phyloP scores from a whole-genome alignment of 92 coral and sea anemone species.

The Porites cylindrica region DNA sequence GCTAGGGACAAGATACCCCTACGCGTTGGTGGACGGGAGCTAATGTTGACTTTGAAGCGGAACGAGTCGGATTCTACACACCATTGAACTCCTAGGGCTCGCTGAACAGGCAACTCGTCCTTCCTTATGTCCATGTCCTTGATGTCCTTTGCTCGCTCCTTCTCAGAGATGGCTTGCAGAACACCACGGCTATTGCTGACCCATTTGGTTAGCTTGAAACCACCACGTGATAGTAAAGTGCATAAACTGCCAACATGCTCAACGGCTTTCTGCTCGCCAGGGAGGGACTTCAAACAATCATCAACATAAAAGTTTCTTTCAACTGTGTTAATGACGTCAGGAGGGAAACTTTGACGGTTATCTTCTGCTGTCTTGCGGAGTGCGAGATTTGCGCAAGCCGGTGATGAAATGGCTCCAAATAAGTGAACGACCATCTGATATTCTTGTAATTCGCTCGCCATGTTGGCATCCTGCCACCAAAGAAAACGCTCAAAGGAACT shows the following conservation, averaged over 20 bases:
- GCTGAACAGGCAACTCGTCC: constrained; percentile 1
- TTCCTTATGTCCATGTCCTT: neutral
- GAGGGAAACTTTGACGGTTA: neutral
- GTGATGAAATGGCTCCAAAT: neutral
- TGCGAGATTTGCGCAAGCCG: neutral
- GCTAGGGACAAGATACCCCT: constrained; percentile 1
- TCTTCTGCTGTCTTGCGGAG: constrained; percentile 27
- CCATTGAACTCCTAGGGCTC: constrained; percentile 38
- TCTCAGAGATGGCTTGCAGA: constrained; percentile 1
- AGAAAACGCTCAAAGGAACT: neutral
- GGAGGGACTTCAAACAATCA: constrained; percentile 14
- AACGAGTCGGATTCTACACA: neutral
- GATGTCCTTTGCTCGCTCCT: neutral
- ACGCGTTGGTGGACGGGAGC: neutral
- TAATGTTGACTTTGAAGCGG: neutral
- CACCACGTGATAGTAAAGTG: constrained; percentile 12
- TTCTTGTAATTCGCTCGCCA: neutral
- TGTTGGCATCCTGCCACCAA: too few species aligned
- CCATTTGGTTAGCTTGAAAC: constrained; percentile 36
- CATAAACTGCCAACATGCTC: neutral
- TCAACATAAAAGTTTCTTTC: constrained; percentile 21
- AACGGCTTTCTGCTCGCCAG: neutral
- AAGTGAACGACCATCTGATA: constrained; percentile 17
- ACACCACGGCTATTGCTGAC: constrained; percentile 25
- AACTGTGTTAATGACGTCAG: neutral